Evolutionary conservation across 1,140 invertebrate species (phyloP).

Genomic region (Drosophila nannoptera): DNA sequence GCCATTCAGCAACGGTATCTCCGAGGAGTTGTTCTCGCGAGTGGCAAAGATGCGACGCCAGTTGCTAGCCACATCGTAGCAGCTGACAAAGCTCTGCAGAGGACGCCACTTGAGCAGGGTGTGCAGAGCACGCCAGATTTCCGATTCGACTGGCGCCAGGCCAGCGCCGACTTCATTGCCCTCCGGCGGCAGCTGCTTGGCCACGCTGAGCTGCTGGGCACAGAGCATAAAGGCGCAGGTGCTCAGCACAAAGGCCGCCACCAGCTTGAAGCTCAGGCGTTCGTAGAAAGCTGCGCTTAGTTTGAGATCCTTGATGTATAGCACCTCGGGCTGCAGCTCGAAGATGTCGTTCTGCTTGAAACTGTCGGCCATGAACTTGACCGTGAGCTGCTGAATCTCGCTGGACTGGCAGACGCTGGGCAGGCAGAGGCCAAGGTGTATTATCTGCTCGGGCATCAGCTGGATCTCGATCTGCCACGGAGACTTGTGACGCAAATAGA

Average conservation of each 20-base stretch:
- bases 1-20: constrained; percentile 77
- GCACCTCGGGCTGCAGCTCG: constrained; percentile 67
- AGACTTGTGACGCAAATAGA: constrained; percentile 71
- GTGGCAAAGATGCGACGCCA: constrained; percentile 49
- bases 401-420: constrained; percentile 62
- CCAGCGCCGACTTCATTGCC: constrained; percentile 21
- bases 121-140: constrained; percentile 54
- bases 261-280: constrained; percentile 58
- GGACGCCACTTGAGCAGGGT: constrained; percentile 46
- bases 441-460: constrained; percentile 70
- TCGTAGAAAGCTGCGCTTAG: constrained; percentile 60
- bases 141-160: constrained; percentile 62
- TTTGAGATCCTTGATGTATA: constrained; percentile 73
- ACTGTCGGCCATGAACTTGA: constrained; percentile 52
- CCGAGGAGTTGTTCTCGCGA: constrained; percentile 33
- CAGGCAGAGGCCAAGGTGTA: constrained; percentile 76
- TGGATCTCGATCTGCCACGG: constrained; percentile 79
- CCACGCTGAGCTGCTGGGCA: constrained; percentile 57
- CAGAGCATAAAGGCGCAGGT: constrained; percentile 61
- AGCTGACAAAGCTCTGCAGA: constrained; percentile 59
- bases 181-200: constrained; percentile 36
- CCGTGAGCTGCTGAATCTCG: constrained; percentile 67
- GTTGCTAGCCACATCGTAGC: constrained; percentile 69
- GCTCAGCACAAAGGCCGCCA: constrained; percentile 51
- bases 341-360: constrained; percentile 66